Conservation (phyloP, 2,888 invertebrate species). For the Cheilosia vulpina region DNA sequence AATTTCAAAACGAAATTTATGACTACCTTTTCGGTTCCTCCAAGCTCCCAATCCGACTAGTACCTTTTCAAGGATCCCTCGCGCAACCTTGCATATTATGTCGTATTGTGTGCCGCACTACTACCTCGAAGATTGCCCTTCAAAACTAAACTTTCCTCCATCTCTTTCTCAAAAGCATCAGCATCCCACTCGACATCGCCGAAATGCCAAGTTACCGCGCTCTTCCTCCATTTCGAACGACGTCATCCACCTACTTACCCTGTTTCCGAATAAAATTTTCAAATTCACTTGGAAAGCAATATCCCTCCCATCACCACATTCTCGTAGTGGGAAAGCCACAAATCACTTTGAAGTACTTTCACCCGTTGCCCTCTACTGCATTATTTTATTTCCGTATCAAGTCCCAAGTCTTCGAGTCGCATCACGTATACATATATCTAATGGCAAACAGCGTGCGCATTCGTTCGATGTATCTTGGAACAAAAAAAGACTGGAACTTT, state of each 20-base stretch:
- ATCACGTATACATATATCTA: slow-evolving; percentile 40
- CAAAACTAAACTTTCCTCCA: slow-evolving; percentile 20
- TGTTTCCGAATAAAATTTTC: slow-evolving; percentile 30
- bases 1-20: background rate
- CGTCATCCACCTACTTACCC: background rate
- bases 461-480: slow-evolving; percentile 29
- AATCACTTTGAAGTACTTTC: slow-evolving; percentile 72
- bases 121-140: slow-evolving; percentile 58
- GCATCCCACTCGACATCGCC: slow-evolving; percentile 42
- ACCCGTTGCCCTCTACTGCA: slow-evolving; percentile 56
- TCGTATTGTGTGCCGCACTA: slow-evolving; percentile 25
- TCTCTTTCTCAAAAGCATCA: slow-evolving; percentile 12
- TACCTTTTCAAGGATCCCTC: slow-evolving; percentile 4
- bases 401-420: slow-evolving; percentile 43
- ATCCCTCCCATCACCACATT: background rate
- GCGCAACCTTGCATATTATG: slow-evolving; percentile 32
- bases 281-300: slow-evolving; percentile 62
- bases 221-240: background rate
- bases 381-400: slow-evolving; percentile 3
- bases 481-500: slow-evolving; percentile 70
- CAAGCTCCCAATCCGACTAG: background rate
- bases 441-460: slow-evolving; percentile 39
- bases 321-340: slow-evolving; percentile 27
- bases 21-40: slow-evolving; percentile 1
- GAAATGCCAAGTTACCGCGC: slow-evolving; percentile 40